These are phyloP conservation scores for Diabrotica undecimpunctata DNA, from an alignment of 1,140 invertebrate species.

Conservation along the genomic window DNA sequence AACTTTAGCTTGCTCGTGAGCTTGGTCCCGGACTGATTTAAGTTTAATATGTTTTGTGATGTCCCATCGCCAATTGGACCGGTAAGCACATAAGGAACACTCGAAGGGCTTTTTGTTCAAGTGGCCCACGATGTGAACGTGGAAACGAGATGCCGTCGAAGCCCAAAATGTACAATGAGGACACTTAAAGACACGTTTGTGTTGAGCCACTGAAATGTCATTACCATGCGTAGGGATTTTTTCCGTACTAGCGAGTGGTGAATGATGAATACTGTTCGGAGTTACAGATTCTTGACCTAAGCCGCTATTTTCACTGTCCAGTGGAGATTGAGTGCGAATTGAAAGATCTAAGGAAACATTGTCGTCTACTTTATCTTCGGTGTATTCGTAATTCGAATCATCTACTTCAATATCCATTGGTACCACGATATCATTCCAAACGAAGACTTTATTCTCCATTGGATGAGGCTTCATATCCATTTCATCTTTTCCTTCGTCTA, in stretches of 20 bases:
- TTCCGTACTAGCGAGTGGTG: constrained; percentile 29
- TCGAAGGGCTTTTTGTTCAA: constrained; percentile 91
- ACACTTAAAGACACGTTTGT: constrained; percentile 73
- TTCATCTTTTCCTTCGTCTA: constrained; percentile 38
- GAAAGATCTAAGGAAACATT: constrained; percentile 40
- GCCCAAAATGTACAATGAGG: constrained; percentile 88
- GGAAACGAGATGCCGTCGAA: constrained; percentile 84
- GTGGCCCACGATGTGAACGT: constrained; percentile 89
- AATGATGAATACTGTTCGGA: constrained; percentile 19
- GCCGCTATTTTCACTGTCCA: constrained; percentile 40
- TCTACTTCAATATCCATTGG: constrained; percentile 45
- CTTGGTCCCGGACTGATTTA: constrained; percentile 77
- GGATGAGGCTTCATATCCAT: constrained; percentile 56
- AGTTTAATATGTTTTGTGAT: constrained; percentile 93
- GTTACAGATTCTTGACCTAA: constrained; percentile 29
- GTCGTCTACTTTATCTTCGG: constrained; percentile 40
- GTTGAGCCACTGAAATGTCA: constrained; percentile 45
- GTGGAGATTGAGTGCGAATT: constrained; percentile 43
- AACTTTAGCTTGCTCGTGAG: constrained; percentile 73
- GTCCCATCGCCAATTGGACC: constrained; percentile 94
- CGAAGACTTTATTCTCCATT: constrained; percentile 73
- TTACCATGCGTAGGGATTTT: constrained; percentile 48
- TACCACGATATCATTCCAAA: constrained; percentile 63
- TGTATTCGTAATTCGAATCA: constrained; percentile 46
- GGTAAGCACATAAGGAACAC: constrained; percentile 88